Conservation (phyloP, 2,797 vertebrate genomes). For the Typhlichthys eigenmanni region DNA sequence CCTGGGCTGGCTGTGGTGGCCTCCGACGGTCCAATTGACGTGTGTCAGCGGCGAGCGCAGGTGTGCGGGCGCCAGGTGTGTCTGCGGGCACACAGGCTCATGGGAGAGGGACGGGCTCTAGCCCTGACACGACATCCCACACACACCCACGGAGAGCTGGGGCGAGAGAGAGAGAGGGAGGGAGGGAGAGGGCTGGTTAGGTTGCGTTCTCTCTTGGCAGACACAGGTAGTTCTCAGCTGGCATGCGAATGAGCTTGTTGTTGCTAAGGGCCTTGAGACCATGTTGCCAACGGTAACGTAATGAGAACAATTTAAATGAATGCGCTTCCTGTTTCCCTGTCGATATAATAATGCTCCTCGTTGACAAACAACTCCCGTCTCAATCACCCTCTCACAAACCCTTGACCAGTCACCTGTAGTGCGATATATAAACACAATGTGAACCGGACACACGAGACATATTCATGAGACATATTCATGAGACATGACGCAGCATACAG, state of each 20-base stretch:
- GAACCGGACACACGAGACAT: neutral
- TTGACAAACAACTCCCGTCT: slow-evolving; percentile 23
- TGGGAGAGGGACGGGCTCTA: slow-evolving; percentile 74
- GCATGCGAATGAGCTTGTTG: slow-evolving; percentile 60
- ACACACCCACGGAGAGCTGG: slow-evolving; percentile 71
- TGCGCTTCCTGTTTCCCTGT: slow-evolving; percentile 37
- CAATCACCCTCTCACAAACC: neutral
- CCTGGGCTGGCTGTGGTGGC: slow-evolving; percentile 38
- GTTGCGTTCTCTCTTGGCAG: slow-evolving; percentile 39
- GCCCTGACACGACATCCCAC: slow-evolving; percentile 75
- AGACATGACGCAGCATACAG: neutral
- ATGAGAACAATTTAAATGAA: slow-evolving; percentile 33
- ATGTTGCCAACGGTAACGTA: slow-evolving; percentile 65
- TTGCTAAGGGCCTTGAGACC: slow-evolving; percentile 48
- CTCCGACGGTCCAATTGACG: slow-evolving; percentile 62
- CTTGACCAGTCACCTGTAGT: neutral
- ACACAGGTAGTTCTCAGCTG: slow-evolving; percentile 38
- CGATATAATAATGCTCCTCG: slow-evolving; percentile 25
- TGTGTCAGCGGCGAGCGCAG: slow-evolving; percentile 61
- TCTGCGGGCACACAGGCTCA: slow-evolving; percentile 75
- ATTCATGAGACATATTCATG: neutral
- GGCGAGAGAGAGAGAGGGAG: slow-evolving; percentile 6
- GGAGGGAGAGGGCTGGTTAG: slow-evolving; percentile 30
- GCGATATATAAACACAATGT: neutral
- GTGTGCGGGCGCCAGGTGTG: slow-evolving; percentile 71